Percentiles rank a stretch among this genome's conserved stretches.
Evolutionary conservation across 2,888 invertebrate genomes (phyloP).

Genomic region (Lasioglossum pauxillum): DNA sequence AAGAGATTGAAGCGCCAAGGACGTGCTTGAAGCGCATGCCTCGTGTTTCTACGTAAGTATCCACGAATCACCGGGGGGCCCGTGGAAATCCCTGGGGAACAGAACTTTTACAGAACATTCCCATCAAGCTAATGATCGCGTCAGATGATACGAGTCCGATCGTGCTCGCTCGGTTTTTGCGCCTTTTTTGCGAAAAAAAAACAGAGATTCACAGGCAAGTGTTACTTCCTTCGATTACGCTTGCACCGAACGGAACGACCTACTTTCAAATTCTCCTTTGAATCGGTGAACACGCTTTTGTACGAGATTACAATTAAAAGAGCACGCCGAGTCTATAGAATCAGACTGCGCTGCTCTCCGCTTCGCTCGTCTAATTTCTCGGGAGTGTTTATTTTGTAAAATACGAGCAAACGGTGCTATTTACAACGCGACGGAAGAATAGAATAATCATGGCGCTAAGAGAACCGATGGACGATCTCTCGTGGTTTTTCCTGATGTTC

Average conservation of each 20-base stretch:
- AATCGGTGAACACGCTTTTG: background rate
- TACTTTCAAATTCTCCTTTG: background rate
- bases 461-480: too few relatives aligned
- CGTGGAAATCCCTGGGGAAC: background rate
- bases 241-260: background rate
- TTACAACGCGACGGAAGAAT: background rate
- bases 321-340: background rate
- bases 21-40: background rate
- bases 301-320: background rate
- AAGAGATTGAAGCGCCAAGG: background rate
- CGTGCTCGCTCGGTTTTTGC: background rate
- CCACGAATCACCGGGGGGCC: background rate
- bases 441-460: too few relatives aligned
- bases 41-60: background rate
- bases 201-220: background rate
- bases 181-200: background rate
- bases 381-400: too few relatives aligned
- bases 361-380: too few relatives aligned
- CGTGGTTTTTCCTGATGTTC: too few relatives aligned
- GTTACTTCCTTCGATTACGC: background rate
- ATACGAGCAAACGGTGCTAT: too few relatives aligned
- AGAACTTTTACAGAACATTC: background rate
- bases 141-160: background rate
- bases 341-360: too few relatives aligned
- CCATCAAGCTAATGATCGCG: constrained; percentile 4